Percentiles rank a stretch among this genome's conserved stretches.
These are phyloP conservation scores for Galendromus occidentalis DNA, from an alignment of 1,140 invertebrate genomes.

Conservation along the genomic window DNA sequence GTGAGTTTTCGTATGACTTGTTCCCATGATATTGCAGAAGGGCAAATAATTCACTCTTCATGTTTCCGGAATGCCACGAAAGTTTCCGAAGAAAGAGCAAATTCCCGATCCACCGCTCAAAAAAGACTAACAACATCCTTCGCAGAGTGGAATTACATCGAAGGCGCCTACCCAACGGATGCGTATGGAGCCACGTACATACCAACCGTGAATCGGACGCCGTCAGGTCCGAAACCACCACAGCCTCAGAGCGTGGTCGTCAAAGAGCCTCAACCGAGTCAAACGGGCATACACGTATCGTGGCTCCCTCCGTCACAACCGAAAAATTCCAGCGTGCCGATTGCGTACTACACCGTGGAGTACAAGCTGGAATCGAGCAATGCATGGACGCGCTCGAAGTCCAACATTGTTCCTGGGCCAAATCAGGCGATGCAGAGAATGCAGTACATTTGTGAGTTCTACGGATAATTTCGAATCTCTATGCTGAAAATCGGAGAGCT, in stretches of 20 bases:
- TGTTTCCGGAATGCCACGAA: too few relatives aligned
- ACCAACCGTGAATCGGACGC: constrained; percentile 38
- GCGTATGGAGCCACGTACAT: constrained; percentile 45
- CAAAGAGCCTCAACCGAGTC: constrained; percentile 39
- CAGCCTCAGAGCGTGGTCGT: constrained; percentile 67
- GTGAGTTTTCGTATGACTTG: constrained; percentile 45
- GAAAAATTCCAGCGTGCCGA: constrained; percentile 39
- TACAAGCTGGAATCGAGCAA: constrained; percentile 51
- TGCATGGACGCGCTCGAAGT: constrained; percentile 58
- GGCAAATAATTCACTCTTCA: too few relatives aligned
- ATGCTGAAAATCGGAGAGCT: too few relatives aligned
- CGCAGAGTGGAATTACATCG: constrained; percentile 55
- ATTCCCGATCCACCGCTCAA: neutral
- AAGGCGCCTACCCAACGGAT: constrained; percentile 54
- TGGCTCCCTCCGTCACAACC: constrained; percentile 51
- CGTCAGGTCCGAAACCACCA: constrained; percentile 61
- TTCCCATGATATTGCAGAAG: too few relatives aligned
- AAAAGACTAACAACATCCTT: too few relatives aligned
- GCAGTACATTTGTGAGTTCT: constrained; percentile 14
- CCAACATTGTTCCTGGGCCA: constrained; percentile 25
- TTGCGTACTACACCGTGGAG: constrained; percentile 77
- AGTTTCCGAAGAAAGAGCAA: too few relatives aligned
- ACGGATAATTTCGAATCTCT: neutral
- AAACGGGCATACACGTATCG: constrained; percentile 51
- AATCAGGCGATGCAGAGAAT: constrained; percentile 14